Base-by-base conservation (phyloP, 1,140 invertebrate genomes). In the Pseudoatta argentina region DNA sequence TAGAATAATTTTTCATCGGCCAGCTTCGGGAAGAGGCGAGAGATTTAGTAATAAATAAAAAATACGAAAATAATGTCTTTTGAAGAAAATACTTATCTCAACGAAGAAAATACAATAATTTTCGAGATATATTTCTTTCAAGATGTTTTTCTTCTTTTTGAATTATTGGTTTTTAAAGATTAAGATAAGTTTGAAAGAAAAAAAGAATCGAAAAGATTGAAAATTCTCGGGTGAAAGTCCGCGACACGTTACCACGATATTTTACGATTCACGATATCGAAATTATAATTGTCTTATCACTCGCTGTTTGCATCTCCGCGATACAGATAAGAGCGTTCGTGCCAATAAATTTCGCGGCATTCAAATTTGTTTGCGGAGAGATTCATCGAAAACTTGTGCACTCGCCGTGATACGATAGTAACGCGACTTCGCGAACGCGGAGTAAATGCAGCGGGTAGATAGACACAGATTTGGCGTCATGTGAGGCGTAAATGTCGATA, bases 401-500 rank as follows among this genome's bases (percentile, higher is more conserved):
- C 10, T 34, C 18, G 64, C 18, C 18, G 7, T 21, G 16, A 64
- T 4, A 18, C 48, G 61, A 34, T 27, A 53, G 77, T 53, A 55
- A 39, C 63, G 59, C 18, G 27, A 3, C 27, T 30, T 30, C 27
- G 27, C 0, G 24, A 21, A 79, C 75, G 39, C 48, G 48, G 64
- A 79, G 30, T 59, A 86, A 86, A 67, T 48, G 64, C 51, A 61
- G 73, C 75, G 30, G 44, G 75, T 72, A 73, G 73, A 61, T 82
- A 73, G 24, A 48, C 66, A 21, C 39, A 14, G 69, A 83, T 83
- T 83, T 83, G 63, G 69, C 39, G 34, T 82, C 67, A 72, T 48
- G 69, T 55, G 39, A 30, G 39, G 69, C 69, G 44, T 83, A 63
- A 51, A 83, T 18, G 79, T 83, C 69, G 79, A 75, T 82, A 82